Percentiles rank a stretch among this genome's conserved stretches.
Conservation (phyloP, 2,888 invertebrate genomes). For the Labia minor region DNA sequence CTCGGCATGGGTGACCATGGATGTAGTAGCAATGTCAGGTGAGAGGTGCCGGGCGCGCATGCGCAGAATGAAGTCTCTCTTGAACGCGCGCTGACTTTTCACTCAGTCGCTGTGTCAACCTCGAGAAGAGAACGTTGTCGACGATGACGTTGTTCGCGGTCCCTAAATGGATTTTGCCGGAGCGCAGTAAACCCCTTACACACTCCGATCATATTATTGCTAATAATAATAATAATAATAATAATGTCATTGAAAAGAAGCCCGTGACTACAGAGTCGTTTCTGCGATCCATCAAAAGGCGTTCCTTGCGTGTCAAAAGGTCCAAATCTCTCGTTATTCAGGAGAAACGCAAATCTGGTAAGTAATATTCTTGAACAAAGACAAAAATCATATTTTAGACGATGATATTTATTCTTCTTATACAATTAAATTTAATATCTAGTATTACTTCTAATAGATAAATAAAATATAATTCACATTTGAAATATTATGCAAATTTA, state of each 20-base stretch:
- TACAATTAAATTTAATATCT: too few species aligned
- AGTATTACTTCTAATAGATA: too few species aligned
- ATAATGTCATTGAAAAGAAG: conserved; percentile 17
- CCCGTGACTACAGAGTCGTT: conserved; percentile 56
- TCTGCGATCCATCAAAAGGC: conserved; percentile 57
- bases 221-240: conserved; percentile 17
- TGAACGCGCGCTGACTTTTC: neutral
- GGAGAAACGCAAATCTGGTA: conserved; percentile 71
- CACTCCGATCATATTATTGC: too few species aligned
- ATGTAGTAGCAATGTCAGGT: too few species aligned
- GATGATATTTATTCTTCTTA: too few species aligned
- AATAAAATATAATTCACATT: too few species aligned
- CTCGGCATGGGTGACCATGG: too few species aligned
- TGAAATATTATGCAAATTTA: too few species aligned
- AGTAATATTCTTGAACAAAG: conserved; percentile 40
- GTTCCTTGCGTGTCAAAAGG: conserved; percentile 61
- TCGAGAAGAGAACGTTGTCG: neutral
- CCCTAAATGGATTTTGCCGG: conserved; percentile 22
- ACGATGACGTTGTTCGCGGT: conserved; percentile 21
- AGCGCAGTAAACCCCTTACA: conserved; percentile 8
- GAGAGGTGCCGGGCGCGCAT: neutral
- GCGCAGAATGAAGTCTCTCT: neutral
- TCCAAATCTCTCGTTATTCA: conserved; percentile 58
- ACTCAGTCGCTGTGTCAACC: neutral
- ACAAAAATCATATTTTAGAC: too few species aligned